phyloP scores from a whole-genome alignment of 2,113 vertebrate species.

The Neotoma lepida region DNA sequence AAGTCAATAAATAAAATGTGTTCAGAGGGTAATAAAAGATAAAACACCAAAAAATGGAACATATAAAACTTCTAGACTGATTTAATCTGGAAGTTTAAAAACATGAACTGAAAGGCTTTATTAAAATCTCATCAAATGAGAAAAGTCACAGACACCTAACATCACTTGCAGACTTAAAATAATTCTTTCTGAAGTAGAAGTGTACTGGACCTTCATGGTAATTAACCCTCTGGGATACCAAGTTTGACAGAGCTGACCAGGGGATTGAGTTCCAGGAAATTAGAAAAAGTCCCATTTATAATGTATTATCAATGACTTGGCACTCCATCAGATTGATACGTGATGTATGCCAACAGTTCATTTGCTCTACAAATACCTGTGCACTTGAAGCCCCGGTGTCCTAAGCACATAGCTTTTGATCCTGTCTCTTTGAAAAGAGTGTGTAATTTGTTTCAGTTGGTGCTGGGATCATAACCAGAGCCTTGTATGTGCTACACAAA shows the following conservation, averaged over 20 bases:
- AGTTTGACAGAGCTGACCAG: slow-evolving; percentile 36
- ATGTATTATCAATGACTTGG: not conserved
- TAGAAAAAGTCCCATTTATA: slow-evolving; percentile 15
- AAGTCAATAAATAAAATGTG: slow-evolving; percentile 19
- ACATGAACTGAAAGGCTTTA: slow-evolving; percentile 44
- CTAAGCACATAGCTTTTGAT: slow-evolving; percentile 32
- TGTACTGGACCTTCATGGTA: slow-evolving; percentile 36
- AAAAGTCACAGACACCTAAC: not conserved
- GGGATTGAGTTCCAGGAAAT: slow-evolving; percentile 47
- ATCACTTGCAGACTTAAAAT: slow-evolving; percentile 51
- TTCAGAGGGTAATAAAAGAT: slow-evolving; percentile 50
- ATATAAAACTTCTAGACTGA: slow-evolving; percentile 46
- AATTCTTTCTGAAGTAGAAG: slow-evolving; percentile 51
- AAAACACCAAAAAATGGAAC: slow-evolving; percentile 40
- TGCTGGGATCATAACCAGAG: not conserved
- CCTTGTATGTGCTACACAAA: not conserved
- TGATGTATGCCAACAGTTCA: not conserved
- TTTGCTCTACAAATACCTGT: slow-evolving; percentile 47
- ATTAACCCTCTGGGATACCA: slow-evolving; percentile 44
- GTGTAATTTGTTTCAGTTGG: not conserved
- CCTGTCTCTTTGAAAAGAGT: slow-evolving; percentile 50
- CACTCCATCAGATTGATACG: slow-evolving; percentile 13
- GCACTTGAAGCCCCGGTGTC: slow-evolving; percentile 3
- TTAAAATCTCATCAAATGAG: slow-evolving; percentile 55
- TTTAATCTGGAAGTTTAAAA: slow-evolving; percentile 53